Evolutionary conservation across 2,113 vertebrate species (phyloP), one percentile per base, ranked within the genome.

Genomic region (Macheiramphus alcinus): DNA sequence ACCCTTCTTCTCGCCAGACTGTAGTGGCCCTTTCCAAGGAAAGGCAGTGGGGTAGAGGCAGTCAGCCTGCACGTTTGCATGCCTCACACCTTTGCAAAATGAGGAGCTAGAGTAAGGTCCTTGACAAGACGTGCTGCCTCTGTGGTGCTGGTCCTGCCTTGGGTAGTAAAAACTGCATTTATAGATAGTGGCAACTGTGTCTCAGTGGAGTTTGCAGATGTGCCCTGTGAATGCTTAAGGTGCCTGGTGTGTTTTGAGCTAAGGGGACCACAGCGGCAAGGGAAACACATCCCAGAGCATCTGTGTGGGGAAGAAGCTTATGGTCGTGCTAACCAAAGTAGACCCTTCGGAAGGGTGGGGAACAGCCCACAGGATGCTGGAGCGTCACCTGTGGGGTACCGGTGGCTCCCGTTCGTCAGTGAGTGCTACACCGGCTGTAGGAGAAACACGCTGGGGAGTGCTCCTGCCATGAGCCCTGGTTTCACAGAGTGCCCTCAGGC

Each of bases 351-450:
- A 18, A 45, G 45, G 19, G 29, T n/a, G 50, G 50, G 43, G 7
- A 58, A 31, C 0, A 3, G 62, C 42, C 62, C 0, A 1, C 1
- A 10, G 56, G 62, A 55, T 67, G 26, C 73, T 88, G 36, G 27
- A 76, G 47, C 13, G 25, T 73, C 43, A 48, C 20, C 0, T 0
- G 1, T 67, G 53, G 10, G 10, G 6, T 40, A 22, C 23, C 2
- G 3, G 42, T 67, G 42, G 19, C 42, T 81, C 19, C n/a, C 1
- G 1, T 19, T 43, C 1, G 0, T 26, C 13, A 9, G 14, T 7
- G 2, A n/a, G 20, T 6, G 3, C 47, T 42, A 23, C 6, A 3
- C 34, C 4, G 12, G 10, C 56, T 52, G 45, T 11, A 18, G 52
- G 34, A 82, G 55, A 12, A 70, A 11, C 1, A 10, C 3, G 2